A percentile compares a stretch with the other conserved stretches of the same genome.
phyloP scores from a whole-genome alignment of 1,140 invertebrate species.

The Pseudoatta argentina region DNA sequence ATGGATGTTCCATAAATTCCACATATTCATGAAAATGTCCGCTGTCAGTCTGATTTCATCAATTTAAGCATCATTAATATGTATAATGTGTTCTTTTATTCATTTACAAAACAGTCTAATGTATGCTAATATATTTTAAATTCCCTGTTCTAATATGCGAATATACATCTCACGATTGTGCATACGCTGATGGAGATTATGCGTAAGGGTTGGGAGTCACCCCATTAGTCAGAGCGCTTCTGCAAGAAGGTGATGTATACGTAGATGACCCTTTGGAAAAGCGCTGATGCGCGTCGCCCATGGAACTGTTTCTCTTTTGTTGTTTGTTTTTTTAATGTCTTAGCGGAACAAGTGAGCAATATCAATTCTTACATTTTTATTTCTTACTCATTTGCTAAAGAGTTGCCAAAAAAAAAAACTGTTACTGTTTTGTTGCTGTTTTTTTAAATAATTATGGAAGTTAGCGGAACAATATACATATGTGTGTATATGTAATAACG shows the following conservation, averaged over 20 bases:
- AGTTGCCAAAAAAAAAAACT: too few species aligned
- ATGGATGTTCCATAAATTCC: neutral
- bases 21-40: neutral
- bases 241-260: constrained; percentile 9
- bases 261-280: constrained; percentile 15
- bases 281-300: neutral
- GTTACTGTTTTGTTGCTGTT: too few species aligned
- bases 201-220: constrained; percentile 67
- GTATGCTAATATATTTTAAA: neutral
- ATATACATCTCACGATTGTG: constrained; percentile 41
- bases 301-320: neutral
- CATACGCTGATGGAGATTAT: constrained; percentile 51
- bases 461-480: too few species aligned
- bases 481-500: too few species aligned
- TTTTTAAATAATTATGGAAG: too few species aligned
- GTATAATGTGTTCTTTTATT: neutral
- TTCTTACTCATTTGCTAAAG: too few species aligned
- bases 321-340: too few species aligned
- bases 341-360: too few species aligned
- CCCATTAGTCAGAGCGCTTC: constrained; percentile 58
- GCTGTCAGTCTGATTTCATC: neutral
- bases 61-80: neutral
- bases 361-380: too few species aligned
- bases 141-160: constrained; percentile 41
- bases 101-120: constrained; percentile 26